Evolutionary conservation across 2,888 invertebrate species (phyloP).

Genomic region (Tetanocera ferruginea): DNA sequence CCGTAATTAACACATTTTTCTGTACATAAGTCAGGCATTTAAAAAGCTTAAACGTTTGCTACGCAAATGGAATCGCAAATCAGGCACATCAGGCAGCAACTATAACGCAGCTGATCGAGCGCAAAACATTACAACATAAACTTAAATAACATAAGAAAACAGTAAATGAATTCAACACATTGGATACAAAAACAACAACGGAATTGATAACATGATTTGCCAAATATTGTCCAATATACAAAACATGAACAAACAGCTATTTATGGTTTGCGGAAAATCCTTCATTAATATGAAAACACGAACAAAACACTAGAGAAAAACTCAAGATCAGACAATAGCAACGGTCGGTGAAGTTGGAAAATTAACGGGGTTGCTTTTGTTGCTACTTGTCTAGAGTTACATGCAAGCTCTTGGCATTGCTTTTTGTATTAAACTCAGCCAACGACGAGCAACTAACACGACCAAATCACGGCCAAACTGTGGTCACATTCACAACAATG

Average conservation of each 20-base stretch:
- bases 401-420: conserved; percentile 6
- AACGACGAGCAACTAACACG: neutral
- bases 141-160: too few relatives aligned
- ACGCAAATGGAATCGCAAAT: too few relatives aligned
- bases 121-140: too few relatives aligned
- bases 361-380: neutral
- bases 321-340: conserved; percentile 28
- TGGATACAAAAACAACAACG: neutral
- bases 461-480: neutral
- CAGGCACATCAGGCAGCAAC: too few relatives aligned
- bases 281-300: conserved; percentile 43
- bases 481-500: neutral
- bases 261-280: conserved; percentile 51
- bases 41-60: too few relatives aligned
- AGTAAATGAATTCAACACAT: neutral
- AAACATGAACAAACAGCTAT: conserved; percentile 25
- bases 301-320: neutral
- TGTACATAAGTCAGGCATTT: too few relatives aligned
- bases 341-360: neutral
- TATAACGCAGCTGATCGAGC: too few relatives aligned
- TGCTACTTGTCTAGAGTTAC: conserved; percentile 3
- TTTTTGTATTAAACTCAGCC: neutral
- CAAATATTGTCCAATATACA: neutral
- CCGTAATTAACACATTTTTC: too few relatives aligned
- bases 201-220: neutral